Base-by-base conservation (phyloP, 2,113 vertebrate genomes). In the Hyla sarda region DNA sequence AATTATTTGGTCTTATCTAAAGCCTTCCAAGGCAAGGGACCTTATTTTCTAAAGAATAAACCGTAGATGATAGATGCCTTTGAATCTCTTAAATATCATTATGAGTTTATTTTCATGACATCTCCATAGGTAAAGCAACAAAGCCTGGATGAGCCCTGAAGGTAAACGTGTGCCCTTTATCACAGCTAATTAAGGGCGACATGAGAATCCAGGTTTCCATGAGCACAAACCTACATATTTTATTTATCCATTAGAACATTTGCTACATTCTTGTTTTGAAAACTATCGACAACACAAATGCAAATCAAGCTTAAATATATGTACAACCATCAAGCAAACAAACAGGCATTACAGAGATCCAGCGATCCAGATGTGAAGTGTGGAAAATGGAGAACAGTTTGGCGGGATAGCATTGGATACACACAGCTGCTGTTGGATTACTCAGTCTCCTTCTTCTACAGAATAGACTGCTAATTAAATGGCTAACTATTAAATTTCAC, bases 401-500 rank as follows among this genome's bases (percentile, higher is more conserved):
- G 48, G 45, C 13, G 41, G 12, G 21, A 14, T 28, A 50, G 73
- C n/a, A 62, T 62, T 71, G 11, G 21, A 28, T 72, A n/a, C n/a
- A 71, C 81, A 56, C 62, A 82, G 62, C 65, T 82, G 41, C 62
- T 72, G 30, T 71, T 30, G 41, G 48, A 72, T 28, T 74, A 21
- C 30, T 41, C 14, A 11, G 32, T 50, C 77, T 80, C 74, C n/a
- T 37, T 81, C 67, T 73, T 30, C 84, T 45, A 28, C 50, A 73
- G 37, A 73, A 73, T 58, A 73, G 25, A 37, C 77, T 73, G 65
- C 77, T 86, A 81, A 86, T 81, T 86, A 58, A 56, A 81, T 73
- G 34, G 48, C 48, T 47, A 52, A 79, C 84, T 81, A 86, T 80
- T 86, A 86, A 86, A 86, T 86, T 73, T 81, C 77, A 86, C 84